phyloP scores from a whole-genome alignment of 2,888 invertebrate species.

The Tetropium fuscum region DNA sequence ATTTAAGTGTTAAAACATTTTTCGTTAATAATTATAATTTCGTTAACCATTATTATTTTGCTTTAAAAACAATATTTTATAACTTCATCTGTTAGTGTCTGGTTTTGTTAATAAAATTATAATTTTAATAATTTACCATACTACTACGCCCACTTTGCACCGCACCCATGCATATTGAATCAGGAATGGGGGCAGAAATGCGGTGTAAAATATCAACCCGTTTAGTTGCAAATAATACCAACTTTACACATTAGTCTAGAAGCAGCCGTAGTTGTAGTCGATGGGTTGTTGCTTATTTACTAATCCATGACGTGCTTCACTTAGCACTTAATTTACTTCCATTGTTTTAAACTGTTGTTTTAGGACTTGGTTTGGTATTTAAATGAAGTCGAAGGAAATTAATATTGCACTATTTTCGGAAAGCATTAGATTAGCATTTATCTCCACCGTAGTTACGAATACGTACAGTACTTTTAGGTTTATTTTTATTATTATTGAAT shows the following conservation, averaged over 20 bases:
- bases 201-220: constrained; percentile 8
- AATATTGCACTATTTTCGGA: constrained; percentile 7
- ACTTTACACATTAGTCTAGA: constrained; percentile 21
- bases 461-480: too few relatives aligned
- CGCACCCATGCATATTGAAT: not conserved
- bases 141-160: too few relatives aligned
- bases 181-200: not conserved
- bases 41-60: too few relatives aligned
- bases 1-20: too few relatives aligned
- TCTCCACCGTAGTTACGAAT: too few relatives aligned
- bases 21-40: too few relatives aligned
- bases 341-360: constrained; percentile 11
- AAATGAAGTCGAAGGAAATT: not conserved
- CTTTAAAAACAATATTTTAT: too few relatives aligned
- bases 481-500: too few relatives aligned
- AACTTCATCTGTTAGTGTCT: too few relatives aligned
- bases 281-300: constrained; percentile 25
- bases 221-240: constrained; percentile 14
- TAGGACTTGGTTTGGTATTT: not conserved
- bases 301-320: constrained; percentile 22
- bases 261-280: constrained; percentile 14
- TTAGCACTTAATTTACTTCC: constrained; percentile 23
- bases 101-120: too few relatives aligned
- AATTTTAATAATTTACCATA: too few relatives aligned
- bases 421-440: too few relatives aligned